Evolutionary conservation across 2,888 invertebrate species (phyloP).

Genomic region (Diploptera punctata): DNA sequence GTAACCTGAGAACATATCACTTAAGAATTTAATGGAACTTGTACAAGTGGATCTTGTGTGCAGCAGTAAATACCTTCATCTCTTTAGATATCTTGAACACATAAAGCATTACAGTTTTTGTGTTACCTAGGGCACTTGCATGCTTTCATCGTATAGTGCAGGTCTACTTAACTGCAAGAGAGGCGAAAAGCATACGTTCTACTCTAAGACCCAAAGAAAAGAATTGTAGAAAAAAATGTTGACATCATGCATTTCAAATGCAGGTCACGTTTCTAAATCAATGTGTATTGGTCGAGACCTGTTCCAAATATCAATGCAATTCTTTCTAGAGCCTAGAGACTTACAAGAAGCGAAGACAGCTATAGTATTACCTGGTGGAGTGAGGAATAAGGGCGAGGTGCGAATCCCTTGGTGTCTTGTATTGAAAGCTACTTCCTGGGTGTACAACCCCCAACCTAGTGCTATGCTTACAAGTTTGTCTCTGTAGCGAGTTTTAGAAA

Average conservation of each 20-base stretch:
- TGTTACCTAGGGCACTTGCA: too few species aligned
- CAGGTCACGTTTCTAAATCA: conserved; percentile 42
- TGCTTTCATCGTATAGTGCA: not conserved
- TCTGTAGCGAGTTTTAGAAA: not conserved
- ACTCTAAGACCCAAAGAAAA: not conserved
- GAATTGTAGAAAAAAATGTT: conserved; percentile 9
- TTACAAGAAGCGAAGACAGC: conserved; percentile 3
- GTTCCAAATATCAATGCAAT: conserved; percentile 40
- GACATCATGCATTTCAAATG: conserved; percentile 16
- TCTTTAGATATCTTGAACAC: too few species aligned
- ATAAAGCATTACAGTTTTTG: too few species aligned
- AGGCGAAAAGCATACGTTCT: not conserved
- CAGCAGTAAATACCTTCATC: too few species aligned
- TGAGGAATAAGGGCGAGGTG: not conserved
- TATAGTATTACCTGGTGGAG: not conserved
- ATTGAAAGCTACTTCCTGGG: not conserved
- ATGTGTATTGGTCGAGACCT: conserved; percentile 42
- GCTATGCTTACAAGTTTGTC: not conserved
- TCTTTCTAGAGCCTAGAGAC: not conserved
- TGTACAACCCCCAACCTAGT: not conserved
- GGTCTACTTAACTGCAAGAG: not conserved
- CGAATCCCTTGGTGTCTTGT: conserved; percentile 3
- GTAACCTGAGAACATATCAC: too few species aligned
- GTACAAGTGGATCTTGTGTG: too few species aligned
- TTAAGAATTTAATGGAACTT: too few species aligned